Evolutionary conservation across 2,113 vertebrate species (phyloP).

Genomic region (Sylvietta virens): DNA sequence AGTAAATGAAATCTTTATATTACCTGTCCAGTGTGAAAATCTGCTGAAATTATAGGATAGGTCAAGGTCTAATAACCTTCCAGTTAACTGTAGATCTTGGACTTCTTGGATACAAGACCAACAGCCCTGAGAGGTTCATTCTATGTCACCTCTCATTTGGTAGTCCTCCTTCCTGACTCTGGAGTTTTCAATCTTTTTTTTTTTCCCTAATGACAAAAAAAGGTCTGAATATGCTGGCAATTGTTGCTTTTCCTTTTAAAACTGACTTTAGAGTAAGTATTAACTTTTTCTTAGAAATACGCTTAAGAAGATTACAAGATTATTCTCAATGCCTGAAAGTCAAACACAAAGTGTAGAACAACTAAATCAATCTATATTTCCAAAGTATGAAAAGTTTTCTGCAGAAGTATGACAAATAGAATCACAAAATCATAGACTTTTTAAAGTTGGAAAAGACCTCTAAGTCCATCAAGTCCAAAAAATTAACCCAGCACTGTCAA

Average conservation of each 20-base stretch:
- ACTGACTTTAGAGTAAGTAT: background rate
- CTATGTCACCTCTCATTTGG: background rate
- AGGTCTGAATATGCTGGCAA: background rate
- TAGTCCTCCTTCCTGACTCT: background rate
- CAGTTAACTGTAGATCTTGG: background rate
- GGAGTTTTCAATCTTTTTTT: background rate
- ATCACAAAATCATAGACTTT: background rate
- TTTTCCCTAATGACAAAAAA: background rate
- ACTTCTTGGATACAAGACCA: background rate
- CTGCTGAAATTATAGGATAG: background rate
- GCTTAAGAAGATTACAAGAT: background rate
- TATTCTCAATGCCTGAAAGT: background rate
- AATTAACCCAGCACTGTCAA: background rate
- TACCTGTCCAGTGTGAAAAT: background rate
- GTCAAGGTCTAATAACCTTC: background rate
- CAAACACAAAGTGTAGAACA: background rate
- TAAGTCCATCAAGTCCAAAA: rapidly evolving
- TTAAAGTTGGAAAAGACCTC: background rate
- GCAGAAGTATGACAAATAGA: background rate
- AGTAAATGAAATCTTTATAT: background rate
- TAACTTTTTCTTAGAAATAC: background rate
- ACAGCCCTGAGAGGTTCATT: rapidly evolving
- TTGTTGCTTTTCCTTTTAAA: background rate
- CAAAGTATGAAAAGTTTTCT: background rate
- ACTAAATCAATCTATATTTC: background rate